Conservation (phyloP, 2,797 vertebrate species). For the Chromis chromis region DNA sequence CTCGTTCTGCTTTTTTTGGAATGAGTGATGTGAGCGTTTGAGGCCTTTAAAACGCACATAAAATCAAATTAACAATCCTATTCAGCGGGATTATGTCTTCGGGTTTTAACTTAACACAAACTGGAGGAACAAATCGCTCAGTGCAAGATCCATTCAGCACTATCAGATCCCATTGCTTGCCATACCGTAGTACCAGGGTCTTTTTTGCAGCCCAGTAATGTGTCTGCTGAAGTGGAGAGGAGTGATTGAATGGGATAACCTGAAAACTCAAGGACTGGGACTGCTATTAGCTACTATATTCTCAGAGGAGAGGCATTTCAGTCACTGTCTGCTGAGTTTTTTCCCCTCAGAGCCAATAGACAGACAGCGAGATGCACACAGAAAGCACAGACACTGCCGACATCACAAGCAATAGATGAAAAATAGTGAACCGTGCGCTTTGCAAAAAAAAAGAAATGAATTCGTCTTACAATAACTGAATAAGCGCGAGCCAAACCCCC, state of each 20-base stretch:
- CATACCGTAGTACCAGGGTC: constrained; percentile 31
- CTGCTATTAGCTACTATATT: constrained; percentile 72
- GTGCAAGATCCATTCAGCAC: constrained; percentile 21
- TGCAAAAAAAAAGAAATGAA: constrained; percentile 49
- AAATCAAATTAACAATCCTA: constrained; percentile 24
- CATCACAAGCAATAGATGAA: constrained; percentile 51
- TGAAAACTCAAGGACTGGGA: constrained; percentile 76
- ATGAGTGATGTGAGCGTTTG: constrained; percentile 29
- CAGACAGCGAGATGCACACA: constrained; percentile 52
- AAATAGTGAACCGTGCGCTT: constrained; percentile 39
- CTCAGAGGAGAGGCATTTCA: constrained; percentile 67
- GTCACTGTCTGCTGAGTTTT: constrained; percentile 68
- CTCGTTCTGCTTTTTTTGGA: constrained; percentile 16
- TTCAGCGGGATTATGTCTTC: constrained; percentile 20
- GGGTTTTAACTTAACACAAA: constrained; percentile 24
- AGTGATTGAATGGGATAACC: constrained; percentile 79
- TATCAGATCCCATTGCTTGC: constrained; percentile 33
- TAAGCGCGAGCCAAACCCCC: constrained; percentile 29
- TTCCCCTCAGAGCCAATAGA: constrained; percentile 65
- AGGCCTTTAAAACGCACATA: constrained; percentile 31
- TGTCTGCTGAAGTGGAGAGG: constrained; percentile 67
- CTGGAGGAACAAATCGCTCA: constrained; percentile 7
- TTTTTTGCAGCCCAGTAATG: constrained; percentile 61
- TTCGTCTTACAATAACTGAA: constrained; percentile 42
- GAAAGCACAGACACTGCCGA: constrained; percentile 51